Base-by-base conservation (phyloP, 2,888 invertebrate species). In the Linnaemya vulpina region DNA sequence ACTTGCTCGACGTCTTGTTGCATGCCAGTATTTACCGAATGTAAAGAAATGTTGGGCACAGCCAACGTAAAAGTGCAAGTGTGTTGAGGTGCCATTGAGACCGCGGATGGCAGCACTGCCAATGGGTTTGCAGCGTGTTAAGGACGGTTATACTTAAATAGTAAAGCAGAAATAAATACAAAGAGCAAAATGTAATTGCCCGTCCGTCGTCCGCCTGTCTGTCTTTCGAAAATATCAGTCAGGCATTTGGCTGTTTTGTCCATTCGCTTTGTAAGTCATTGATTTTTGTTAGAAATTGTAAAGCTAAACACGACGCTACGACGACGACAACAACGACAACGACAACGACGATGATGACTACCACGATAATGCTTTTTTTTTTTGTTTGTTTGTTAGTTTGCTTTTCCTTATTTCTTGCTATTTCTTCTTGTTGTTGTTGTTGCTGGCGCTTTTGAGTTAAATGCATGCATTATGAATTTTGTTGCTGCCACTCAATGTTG, bases 401-500 rank as follows among this genome's bases (percentile, higher is more conserved):
- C 30, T 68, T 62, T 70, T 62, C 60, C 40, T 71, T 63, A 20
- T 63, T 67, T 60, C 30, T 74, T 65, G 49, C 15, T 58, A 43
- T 58, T 13, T 67, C 9, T 38, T 38, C 25, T 38, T 49, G 22
- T 43, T 55, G 40, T 40, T 49, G 17, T 51, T 55, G 38, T 67
- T 74, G 51, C 77, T 78, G 77, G 70, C 70, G 51, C 62, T 63
- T 40, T 78, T 71, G 43, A 62, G 70, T 71, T 55, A 67, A 80
- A 40, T 80, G 74, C 74, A 74, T 51, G 80, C 74, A 67, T 68
- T 74, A 67, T 74, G 51, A 74, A 25, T 80, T 60, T 73, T 79
- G 51, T 65, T 71, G 78, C 63, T 79, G 63, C 71, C 63, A 63
- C 71, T 79, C 62, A 49, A 30, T 76, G 55, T 65, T 77, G 67